Conservation (phyloP, 2,113 vertebrate genomes). For the Hyperopisus bebe region DNA sequence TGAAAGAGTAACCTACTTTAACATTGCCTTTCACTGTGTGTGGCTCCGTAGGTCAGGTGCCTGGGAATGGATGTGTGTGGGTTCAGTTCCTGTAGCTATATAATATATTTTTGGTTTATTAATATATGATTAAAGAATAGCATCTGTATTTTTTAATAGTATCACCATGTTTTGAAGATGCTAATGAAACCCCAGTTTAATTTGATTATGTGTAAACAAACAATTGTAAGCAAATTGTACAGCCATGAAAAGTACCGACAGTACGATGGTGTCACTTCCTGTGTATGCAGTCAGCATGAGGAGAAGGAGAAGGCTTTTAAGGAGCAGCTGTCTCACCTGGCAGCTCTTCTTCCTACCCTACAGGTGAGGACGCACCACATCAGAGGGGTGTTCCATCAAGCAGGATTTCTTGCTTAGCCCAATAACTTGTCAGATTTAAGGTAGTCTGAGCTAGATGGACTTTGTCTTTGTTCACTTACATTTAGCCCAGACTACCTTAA, state of each 20-base stretch:
- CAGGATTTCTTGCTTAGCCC: neutral
- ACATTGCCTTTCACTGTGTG: neutral
- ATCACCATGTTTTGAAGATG: neutral
- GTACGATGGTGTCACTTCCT: neutral
- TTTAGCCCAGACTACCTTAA: neutral
- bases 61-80: neutral
- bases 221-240: neutral
- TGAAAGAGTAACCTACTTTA: neutral
- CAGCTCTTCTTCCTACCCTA: slow-evolving; percentile 76
- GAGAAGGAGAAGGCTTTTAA: slow-evolving; percentile 86
- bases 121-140: neutral
- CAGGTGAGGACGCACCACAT: slow-evolving; percentile 60
- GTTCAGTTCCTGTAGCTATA: neutral
- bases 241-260: neutral
- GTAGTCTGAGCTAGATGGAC: neutral
- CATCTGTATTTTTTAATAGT: neutral
- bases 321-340: slow-evolving; percentile 77
- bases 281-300: slow-evolving; percentile 69
- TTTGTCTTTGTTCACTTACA: neutral
- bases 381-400: neutral
- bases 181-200: neutral
- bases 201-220: neutral
- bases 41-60: neutral
- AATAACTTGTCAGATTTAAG: neutral
- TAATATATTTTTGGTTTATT: neutral